Conservation (phyloP, 2,888 invertebrate species). For the Euzophera pinguis region DNA sequence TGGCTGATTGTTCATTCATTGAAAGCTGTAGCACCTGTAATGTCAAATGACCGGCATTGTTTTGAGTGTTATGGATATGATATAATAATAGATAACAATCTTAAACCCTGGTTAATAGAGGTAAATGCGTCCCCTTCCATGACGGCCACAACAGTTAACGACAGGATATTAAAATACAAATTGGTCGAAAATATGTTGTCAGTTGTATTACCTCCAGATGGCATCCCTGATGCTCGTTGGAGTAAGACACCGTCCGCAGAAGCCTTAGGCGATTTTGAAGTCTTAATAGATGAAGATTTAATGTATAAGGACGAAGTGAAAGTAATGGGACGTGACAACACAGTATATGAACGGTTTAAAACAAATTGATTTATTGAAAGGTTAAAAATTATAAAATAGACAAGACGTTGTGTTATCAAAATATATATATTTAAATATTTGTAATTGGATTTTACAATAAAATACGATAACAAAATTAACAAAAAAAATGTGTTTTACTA, state of each 20-base stretch:
- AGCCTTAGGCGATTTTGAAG: slow-evolving; percentile 88
- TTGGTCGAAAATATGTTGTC: slow-evolving; percentile 94
- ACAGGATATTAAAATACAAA: slow-evolving; percentile 94
- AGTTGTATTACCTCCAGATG: slow-evolving; percentile 91
- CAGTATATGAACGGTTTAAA: slow-evolving; percentile 23
- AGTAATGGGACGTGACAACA: slow-evolving; percentile 27
- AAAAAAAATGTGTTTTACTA: slow-evolving; percentile 17
- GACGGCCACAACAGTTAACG: slow-evolving; percentile 94
- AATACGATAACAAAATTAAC: slow-evolving; percentile 13
- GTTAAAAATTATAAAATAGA: background rate
- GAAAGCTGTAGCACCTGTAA: slow-evolving; percentile 93
- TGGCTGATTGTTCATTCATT: slow-evolving; percentile 95
- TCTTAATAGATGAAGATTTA: slow-evolving; percentile 86
- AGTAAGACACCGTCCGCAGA: slow-evolving; percentile 87
- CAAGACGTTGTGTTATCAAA: background rate
- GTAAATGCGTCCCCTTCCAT: slow-evolving; percentile 96
- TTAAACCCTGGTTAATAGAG: slow-evolving; percentile 96
- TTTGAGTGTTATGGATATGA: slow-evolving; percentile 97
- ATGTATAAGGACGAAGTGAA: slow-evolving; percentile 78
- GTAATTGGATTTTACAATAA: slow-evolving; percentile 5
- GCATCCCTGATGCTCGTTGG: slow-evolving; percentile 92
- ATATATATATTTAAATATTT: background rate
- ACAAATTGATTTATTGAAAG: slow-evolving; percentile 2
- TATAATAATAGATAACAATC: slow-evolving; percentile 94
- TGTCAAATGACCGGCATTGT: slow-evolving; percentile 94